These are phyloP conservation scores for Eupithecia subfuscata DNA, from an alignment of 2,888 invertebrate species.

Conservation along the genomic window DNA sequence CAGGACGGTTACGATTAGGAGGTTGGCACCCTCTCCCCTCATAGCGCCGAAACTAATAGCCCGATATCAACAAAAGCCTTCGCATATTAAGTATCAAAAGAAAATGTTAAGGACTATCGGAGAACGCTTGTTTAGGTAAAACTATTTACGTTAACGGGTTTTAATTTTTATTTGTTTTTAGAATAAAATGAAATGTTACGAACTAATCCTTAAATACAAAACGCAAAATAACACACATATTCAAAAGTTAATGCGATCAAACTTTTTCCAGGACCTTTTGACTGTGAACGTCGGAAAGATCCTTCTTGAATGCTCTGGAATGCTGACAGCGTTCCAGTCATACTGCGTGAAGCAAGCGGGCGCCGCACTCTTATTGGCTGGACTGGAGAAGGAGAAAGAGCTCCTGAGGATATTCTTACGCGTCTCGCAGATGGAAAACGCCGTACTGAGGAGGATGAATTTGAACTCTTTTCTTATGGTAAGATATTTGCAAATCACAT, in stretches of 20 bases:
- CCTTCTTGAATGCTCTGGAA: slow-evolving; percentile 94
- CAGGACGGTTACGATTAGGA: too few species aligned
- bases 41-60: too few species aligned
- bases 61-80: too few species aligned
- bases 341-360: slow-evolving; percentile 97
- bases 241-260: neutral
- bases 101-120: too few species aligned
- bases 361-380: slow-evolving; percentile 93
- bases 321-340: slow-evolving; percentile 97
- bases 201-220: neutral
- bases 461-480: slow-evolving; percentile 99
- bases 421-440: slow-evolving; percentile 98
- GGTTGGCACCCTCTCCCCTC: too few species aligned
- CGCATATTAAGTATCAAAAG: too few species aligned
- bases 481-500: slow-evolving; percentile 45
- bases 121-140: neutral
- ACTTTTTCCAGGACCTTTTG: slow-evolving; percentile 86
- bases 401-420: slow-evolving; percentile 95
- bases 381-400: slow-evolving; percentile 97
- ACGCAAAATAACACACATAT: neutral
- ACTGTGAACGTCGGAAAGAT: slow-evolving; percentile 96
- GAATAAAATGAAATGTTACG: neutral
- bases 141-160: neutral
- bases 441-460: slow-evolving; percentile 96
- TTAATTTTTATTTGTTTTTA: neutral